Percentiles rank a stretch among this genome's conserved stretches.
Evolutionary conservation across 1,140 invertebrate genomes (phyloP).

Genomic region (Anoplophora glabripennis): DNA sequence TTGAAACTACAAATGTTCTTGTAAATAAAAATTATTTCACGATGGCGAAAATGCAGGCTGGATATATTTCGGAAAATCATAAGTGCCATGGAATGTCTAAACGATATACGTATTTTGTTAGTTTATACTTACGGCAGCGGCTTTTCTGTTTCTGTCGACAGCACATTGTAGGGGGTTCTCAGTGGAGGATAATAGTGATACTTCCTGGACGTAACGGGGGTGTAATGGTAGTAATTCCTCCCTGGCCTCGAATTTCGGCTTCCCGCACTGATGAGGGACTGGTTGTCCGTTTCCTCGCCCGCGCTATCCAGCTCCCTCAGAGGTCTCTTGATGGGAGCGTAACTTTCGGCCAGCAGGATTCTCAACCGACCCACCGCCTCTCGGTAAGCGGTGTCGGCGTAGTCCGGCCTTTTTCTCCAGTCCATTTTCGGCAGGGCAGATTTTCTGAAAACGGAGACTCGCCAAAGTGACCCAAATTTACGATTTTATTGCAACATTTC

Average conservation of each 20-base stretch:
- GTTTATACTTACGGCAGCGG: slow-evolving; percentile 27
- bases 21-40: too few relatives aligned
- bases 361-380: slow-evolving; percentile 76
- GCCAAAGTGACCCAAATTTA: too few relatives aligned
- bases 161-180: slow-evolving; percentile 19
- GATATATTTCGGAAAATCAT: too few relatives aligned
- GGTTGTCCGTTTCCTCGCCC: slow-evolving; percentile 56
- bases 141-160: slow-evolving; percentile 24
- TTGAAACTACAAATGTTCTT: too few relatives aligned
- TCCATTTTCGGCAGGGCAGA: slow-evolving; percentile 43
- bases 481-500: too few relatives aligned
- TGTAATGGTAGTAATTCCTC: slow-evolving; percentile 32
- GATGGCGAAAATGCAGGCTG: too few relatives aligned
- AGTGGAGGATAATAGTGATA: slow-evolving; percentile 36
- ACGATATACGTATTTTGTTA: too few relatives aligned
- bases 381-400: slow-evolving; percentile 75
- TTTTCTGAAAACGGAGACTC: slow-evolving; percentile 34
- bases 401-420: slow-evolving; percentile 64
- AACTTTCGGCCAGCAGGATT: slow-evolving; percentile 72
- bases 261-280: slow-evolving; percentile 45
- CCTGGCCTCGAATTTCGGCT: slow-evolving; percentile 38
- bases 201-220: slow-evolving; percentile 49
- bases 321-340: slow-evolving; percentile 55
- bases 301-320: slow-evolving; percentile 49
- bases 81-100: too few relatives aligned